Base-by-base conservation (phyloP, 2,888 invertebrate species). In the Mylabris sibirica region DNA sequence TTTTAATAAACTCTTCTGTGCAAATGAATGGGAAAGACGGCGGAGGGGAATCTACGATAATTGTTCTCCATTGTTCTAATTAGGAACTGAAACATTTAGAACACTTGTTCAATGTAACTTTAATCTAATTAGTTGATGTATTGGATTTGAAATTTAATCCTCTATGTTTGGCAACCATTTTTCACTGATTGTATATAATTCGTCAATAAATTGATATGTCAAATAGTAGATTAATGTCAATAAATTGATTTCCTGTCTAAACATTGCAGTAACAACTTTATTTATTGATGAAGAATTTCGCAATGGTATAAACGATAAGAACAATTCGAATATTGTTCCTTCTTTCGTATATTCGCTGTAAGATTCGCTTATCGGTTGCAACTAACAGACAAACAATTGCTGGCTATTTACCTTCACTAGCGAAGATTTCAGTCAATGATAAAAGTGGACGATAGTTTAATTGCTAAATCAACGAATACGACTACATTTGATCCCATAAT, bases 11-110 rank as follows among this genome's bases (percentile, higher is more conserved):
- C 24, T 57, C 12, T 57, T 24, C 57, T 9, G 11, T 22, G 49
- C 20, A 24, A 26, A 57, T n/a, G 26, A 5, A 6, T 1, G 26
- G 24, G 26, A 57, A n/a, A 26, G 24, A 22, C 11, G 2, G 53
- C 8, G 30, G 30, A 8, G 30, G 30, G 30, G 12, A 12, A 53
- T 26, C 24, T 6, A n/a, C 5, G 26, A 72, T 74, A 75, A 75
- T 75, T 72, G 74, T 71, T 75, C 57, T 57, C 14, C 75, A 75
- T 75, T 72, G 75, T 75, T 72, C 73, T 75, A 75, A 75, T 74
- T 75, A 71, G 66, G 66, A 72, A 72, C 72, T 75, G 68, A 62
- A 72, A 69, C 68, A 69, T 69, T 69, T 59, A 38, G 62, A 74
- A 68, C 67, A 26, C 68, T 66, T 68, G 66, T 68, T 49, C 49